Conservation (phyloP, 2,797 vertebrate species). For the Astyanax mexicanus region DNA sequence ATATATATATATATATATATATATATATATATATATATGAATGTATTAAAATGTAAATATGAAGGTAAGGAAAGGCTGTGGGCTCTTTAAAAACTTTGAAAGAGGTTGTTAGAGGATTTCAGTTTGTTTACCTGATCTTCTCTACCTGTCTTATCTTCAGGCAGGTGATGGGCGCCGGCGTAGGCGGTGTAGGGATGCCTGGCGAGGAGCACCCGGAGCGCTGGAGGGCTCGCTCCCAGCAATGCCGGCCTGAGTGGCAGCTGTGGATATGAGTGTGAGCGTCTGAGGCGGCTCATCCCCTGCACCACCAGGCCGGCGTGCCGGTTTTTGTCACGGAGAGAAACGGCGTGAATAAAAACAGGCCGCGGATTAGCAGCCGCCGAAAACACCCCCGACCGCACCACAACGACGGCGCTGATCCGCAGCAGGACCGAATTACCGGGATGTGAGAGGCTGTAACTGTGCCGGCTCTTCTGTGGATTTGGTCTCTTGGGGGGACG, state of each 20-base stretch:
- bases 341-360: conserved; percentile 15
- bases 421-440: conserved; percentile 7
- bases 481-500: conserved; percentile 31
- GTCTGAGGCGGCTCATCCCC: conserved; percentile 37
- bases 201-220: conserved; percentile 27
- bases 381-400: not conserved
- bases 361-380: conserved; percentile 36
- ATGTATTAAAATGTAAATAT: too few species aligned
- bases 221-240: conserved; percentile 38
- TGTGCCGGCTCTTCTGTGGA: conserved; percentile 24
- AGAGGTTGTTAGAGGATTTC: not conserved
- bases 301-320: conserved; percentile 15
- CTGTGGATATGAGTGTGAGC: conserved; percentile 41
- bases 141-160: not conserved
- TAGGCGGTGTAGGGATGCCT: conserved; percentile 7
- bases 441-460: conserved; percentile 16
- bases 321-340: conserved; percentile 17
- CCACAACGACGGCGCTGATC: conserved; percentile 27
- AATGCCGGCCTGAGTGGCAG: conserved; percentile 43
- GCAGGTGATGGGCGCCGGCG: not conserved
- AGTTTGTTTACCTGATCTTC: not conserved
- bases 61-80: too few species aligned
- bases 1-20: too few species aligned
- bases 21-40: too few species aligned
- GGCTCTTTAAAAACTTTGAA: too few species aligned